phyloP scores from a whole-genome alignment of 2,113 vertebrate species.

The Apistogramma diplotaenia region DNA sequence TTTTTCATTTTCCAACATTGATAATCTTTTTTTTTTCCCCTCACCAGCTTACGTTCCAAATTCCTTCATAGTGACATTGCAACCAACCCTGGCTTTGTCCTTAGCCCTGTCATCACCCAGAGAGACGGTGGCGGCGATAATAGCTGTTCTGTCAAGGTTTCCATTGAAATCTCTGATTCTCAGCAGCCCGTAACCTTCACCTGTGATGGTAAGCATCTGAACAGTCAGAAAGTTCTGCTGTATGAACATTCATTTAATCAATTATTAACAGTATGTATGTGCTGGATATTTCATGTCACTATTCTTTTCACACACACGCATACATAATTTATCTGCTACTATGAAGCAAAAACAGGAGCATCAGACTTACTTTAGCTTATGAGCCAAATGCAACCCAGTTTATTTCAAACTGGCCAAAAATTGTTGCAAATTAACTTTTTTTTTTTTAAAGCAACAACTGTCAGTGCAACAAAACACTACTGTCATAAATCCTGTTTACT shows the following conservation, averaged over 20 bases:
- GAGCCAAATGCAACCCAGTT: not conserved
- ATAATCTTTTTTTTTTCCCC: not conserved
- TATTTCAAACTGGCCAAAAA: not conserved
- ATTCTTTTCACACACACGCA: too few relatives aligned
- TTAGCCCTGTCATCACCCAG: constrained; percentile 90
- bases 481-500: not conserved
- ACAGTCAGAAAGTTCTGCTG: not conserved
- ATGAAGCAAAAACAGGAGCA: not conserved
- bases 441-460: not conserved
- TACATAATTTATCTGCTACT: not conserved
- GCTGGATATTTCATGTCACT: not conserved
- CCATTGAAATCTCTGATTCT: constrained; percentile 94
- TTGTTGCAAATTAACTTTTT: not conserved
- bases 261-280: not conserved
- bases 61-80: constrained; percentile 77
- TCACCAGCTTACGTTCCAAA: constrained; percentile 82
- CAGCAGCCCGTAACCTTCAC: constrained; percentile 97
- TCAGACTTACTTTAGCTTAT: not conserved
- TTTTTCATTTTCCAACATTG: not conserved
- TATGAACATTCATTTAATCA: not conserved
- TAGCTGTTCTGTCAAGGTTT: constrained; percentile 93
- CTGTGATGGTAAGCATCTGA: constrained; percentile 86
- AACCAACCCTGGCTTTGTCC: constrained; percentile 90
- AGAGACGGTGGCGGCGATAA: constrained; percentile 82
- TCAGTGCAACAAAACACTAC: not conserved